Conservation (phyloP, 2,797 vertebrate genomes). For the Danio kyathit region DNA sequence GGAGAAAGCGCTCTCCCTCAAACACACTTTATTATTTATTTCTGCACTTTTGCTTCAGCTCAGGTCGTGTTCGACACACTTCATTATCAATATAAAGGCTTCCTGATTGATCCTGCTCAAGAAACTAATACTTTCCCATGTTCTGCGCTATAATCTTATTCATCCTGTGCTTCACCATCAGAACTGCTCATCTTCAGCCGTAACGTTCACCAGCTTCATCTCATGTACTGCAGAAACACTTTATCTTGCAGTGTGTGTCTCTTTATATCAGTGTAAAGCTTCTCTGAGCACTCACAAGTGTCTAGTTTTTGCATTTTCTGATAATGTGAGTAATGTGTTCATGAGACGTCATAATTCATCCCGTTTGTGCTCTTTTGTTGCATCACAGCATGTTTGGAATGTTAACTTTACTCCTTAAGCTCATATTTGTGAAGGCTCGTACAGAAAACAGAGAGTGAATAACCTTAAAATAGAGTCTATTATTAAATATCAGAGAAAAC, state of each 20-base stretch:
- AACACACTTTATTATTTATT: neutral
- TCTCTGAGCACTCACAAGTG: neutral
- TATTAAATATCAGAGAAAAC: no score
- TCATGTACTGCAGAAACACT: neutral
- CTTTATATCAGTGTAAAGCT: neutral
- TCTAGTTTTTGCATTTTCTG: neutral
- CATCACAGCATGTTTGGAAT: neutral
- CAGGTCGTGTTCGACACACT: neutral
- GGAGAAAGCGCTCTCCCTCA: neutral
- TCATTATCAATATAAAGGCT: conserved; percentile 5
- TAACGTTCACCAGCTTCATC: neutral
- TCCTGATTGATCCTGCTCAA: neutral
- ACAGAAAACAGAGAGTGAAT: no score
- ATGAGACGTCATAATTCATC: neutral
- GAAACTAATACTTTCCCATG: conserved; percentile 4
- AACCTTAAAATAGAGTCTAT: no score
- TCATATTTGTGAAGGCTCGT: no score
- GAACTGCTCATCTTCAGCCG: neutral
- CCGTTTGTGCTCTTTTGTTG: conserved; percentile 2
- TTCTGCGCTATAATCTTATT: conserved; percentile 37
- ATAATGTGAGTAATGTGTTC: neutral
- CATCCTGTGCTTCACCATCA: conserved; percentile 43
- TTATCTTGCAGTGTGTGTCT: no score
- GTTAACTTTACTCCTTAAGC: neutral
- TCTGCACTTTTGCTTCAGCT: neutral